Evolutionary conservation across 2,888 invertebrate species (phyloP).

Genomic region (Lasius fuliginosus): DNA sequence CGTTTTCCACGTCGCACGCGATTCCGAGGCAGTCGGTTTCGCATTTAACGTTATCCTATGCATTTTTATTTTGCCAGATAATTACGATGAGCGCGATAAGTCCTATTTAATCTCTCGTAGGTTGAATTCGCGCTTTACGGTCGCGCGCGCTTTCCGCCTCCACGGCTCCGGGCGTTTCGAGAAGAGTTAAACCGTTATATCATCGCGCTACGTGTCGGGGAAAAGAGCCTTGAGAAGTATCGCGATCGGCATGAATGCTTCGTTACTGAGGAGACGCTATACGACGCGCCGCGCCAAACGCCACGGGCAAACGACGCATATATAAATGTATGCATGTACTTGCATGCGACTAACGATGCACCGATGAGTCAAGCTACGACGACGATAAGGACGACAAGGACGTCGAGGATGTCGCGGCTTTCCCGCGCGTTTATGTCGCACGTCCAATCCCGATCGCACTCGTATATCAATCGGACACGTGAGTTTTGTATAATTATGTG

Average conservation of each 20-base stretch:
- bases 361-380: conserved; percentile 71
- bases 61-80: conserved; percentile 34
- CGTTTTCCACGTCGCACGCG: too few species aligned
- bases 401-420: conserved; percentile 7
- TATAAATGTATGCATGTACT: neutral
- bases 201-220: conserved; percentile 68
- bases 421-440: conserved; percentile 18
- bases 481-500: conserved; percentile 34
- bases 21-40: conserved; percentile 4
- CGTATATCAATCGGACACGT: conserved; percentile 37
- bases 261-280: conserved; percentile 71
- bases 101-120: conserved; percentile 43
- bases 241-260: conserved; percentile 77
- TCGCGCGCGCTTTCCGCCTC: conserved; percentile 26
- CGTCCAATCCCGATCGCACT: conserved; percentile 30
- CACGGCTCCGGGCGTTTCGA: conserved; percentile 41
- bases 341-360: conserved; percentile 77
- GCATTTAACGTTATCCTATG: conserved; percentile 14
- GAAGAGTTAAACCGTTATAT: conserved; percentile 76
- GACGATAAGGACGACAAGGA: neutral
- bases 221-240: conserved; percentile 58
- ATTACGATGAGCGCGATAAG: conserved; percentile 35
- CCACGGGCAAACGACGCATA: conserved; percentile 21
- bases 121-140: conserved; percentile 45
- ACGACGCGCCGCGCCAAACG: conserved; percentile 15